These are phyloP conservation scores for Drosophila tanythrix DNA, from an alignment of 2,888 invertebrate genomes.

Conservation along the genomic window DNA sequence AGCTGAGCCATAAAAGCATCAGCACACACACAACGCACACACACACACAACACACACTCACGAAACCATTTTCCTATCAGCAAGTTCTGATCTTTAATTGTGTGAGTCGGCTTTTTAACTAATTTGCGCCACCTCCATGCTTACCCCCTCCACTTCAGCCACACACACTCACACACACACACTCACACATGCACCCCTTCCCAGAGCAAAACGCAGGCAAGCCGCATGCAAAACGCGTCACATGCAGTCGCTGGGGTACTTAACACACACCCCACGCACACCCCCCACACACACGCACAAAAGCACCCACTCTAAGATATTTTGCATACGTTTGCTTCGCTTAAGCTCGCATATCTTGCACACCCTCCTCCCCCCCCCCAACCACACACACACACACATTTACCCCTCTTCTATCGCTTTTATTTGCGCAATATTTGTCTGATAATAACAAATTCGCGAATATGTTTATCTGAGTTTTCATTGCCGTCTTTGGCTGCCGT, in stretches of 20 bases:
- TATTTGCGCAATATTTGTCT: slow-evolving; percentile 80
- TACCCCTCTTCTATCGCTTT: slow-evolving; percentile 38
- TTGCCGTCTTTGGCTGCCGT: slow-evolving; percentile 66
- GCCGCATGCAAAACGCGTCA: slow-evolving; percentile 79
- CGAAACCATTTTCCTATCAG: slow-evolving; percentile 60
- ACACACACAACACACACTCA: slow-evolving; percentile 10
- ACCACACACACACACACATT: background rate
- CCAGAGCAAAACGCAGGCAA: slow-evolving; percentile 52
- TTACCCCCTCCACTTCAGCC: background rate
- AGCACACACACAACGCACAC: slow-evolving; percentile 21
- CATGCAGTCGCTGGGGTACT: slow-evolving; percentile 77
- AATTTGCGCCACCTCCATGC: slow-evolving; percentile 75
- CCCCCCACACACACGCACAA: slow-evolving; percentile 5
- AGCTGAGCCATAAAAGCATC: slow-evolving; percentile 55
- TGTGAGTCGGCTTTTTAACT: slow-evolving; percentile 80
- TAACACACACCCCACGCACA: slow-evolving; percentile 15
- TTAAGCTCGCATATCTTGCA: slow-evolving; percentile 42
- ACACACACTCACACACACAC: background rate
- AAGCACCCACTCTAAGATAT: slow-evolving; percentile 39
- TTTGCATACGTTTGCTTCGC: slow-evolving; percentile 69
- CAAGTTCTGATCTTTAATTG: slow-evolving; percentile 82
- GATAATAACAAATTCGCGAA: slow-evolving; percentile 82
- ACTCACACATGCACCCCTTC: slow-evolving; percentile 1
- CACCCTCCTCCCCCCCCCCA: background rate
- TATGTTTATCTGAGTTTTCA: slow-evolving; percentile 82